These are phyloP conservation scores for Ectobius pallidus DNA, from an alignment of 2,888 invertebrate genomes.

Conservation along the genomic window DNA sequence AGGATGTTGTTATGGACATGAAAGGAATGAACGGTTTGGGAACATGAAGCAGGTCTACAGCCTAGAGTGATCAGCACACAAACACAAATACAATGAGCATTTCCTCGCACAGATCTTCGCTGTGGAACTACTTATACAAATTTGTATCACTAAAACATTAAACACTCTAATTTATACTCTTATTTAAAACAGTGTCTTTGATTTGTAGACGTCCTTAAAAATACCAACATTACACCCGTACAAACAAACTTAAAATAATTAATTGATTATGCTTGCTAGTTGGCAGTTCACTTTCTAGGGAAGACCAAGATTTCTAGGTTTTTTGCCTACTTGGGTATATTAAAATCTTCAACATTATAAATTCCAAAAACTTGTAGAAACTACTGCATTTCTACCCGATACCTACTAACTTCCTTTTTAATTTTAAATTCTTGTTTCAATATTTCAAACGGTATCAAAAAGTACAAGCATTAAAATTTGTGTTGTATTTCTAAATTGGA, in stretches of 20 bases:
- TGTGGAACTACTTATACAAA: no score
- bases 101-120: no score
- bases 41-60: no score
- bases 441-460: slow-evolving; percentile 11
- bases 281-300: slow-evolving; percentile 29
- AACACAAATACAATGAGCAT: no score
- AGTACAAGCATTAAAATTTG: slow-evolving; percentile 10
- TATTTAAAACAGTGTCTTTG: no score
- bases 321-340: not conserved
- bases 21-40: no score
- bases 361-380: not conserved
- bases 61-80: no score
- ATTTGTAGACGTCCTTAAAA: no score
- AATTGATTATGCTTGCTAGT: not conserved
- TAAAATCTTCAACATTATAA: not conserved
- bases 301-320: slow-evolving; percentile 20
- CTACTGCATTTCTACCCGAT: slow-evolving; percentile 11
- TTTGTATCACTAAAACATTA: no score
- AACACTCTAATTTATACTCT: no score
- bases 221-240: slow-evolving; percentile 17
- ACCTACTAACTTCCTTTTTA: not conserved
- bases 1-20: no score
- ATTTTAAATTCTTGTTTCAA: not conserved
- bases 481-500: not conserved
- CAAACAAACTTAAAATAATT: slow-evolving; percentile 12